phyloP scores from a whole-genome alignment of 2,113 vertebrate genomes.

The Gymnarchus niloticus region DNA sequence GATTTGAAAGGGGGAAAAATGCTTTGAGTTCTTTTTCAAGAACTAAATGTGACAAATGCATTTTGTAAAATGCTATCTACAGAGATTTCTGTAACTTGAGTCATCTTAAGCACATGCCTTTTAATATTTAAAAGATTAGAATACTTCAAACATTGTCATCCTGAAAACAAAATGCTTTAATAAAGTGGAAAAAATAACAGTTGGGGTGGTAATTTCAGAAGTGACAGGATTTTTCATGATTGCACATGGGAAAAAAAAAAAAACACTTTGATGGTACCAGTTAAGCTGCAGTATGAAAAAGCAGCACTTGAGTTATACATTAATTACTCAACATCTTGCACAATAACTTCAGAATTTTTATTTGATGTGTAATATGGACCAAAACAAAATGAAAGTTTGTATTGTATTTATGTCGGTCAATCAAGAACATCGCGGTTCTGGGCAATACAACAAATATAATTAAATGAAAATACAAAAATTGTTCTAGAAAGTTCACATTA shows the following conservation, averaged over 20 bases:
- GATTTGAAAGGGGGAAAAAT: background rate
- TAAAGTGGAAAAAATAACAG: no score
- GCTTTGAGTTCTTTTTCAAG: background rate
- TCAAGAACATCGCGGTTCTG: conserved; percentile 14
- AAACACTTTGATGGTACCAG: no score
- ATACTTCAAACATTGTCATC: no score
- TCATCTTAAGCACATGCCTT: background rate
- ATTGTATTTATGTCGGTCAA: conserved; percentile 35
- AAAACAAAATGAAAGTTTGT: conserved; percentile 63
- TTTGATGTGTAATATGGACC: conserved; percentile 62
- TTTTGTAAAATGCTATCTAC: background rate
- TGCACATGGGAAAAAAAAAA: no score
- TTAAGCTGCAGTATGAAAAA: no score
- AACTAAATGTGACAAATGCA: background rate
- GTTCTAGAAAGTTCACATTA: conserved; percentile 33
- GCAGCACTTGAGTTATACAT: no score
- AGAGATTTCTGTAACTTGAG: background rate
- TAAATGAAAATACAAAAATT: conserved; percentile 20
- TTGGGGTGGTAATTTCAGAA: no score
- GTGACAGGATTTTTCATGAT: no score
- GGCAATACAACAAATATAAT: conserved; percentile 27
- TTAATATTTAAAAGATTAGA: background rate
- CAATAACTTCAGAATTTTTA: conserved; percentile 68
- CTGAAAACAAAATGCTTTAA: background rate
- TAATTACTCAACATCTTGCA: conserved; percentile 16